These are phyloP conservation scores for Drosophila kanekoi DNA, from an alignment of 2,888 invertebrate genomes.

Conservation along the genomic window DNA sequence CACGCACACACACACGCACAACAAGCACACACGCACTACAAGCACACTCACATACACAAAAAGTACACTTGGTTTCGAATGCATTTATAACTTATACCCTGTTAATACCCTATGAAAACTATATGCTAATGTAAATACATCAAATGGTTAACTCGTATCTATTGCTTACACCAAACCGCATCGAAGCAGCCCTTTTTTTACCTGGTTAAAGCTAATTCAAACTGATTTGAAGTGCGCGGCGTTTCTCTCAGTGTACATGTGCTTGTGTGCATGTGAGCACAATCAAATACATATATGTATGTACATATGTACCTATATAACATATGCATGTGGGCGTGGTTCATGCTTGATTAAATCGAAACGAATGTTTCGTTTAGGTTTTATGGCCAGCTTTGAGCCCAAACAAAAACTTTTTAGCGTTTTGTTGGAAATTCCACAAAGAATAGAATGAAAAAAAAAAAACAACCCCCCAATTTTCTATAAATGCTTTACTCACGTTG, in stretches of 20 bases:
- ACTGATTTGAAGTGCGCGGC: too few relatives aligned
- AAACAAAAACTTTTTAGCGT: background rate
- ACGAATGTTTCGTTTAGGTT: background rate
- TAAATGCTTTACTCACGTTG: conserved; percentile 23
- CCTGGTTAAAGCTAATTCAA: too few relatives aligned
- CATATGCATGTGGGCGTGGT: too few relatives aligned
- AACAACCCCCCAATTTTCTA: conserved; percentile 1
- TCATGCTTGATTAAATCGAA: background rate
- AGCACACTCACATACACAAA: background rate
- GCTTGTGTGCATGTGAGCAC: background rate
- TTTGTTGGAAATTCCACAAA: background rate
- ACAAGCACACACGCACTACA: background rate
- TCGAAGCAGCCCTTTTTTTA: too few relatives aligned
- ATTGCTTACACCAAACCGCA: too few relatives aligned
- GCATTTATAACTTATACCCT: too few relatives aligned
- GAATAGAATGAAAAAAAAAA: background rate
- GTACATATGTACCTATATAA: background rate
- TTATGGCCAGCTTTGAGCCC: background rate
- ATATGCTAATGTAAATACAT: too few relatives aligned
- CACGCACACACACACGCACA: background rate
- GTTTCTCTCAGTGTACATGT: too few relatives aligned
- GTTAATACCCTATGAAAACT: too few relatives aligned
- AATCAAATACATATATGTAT: background rate
- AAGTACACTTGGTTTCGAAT: too few relatives aligned
- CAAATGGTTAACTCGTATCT: too few relatives aligned